Evolutionary conservation across 2,888 invertebrate species (phyloP).

Genomic region (Alviniconcha strummeri): DNA sequence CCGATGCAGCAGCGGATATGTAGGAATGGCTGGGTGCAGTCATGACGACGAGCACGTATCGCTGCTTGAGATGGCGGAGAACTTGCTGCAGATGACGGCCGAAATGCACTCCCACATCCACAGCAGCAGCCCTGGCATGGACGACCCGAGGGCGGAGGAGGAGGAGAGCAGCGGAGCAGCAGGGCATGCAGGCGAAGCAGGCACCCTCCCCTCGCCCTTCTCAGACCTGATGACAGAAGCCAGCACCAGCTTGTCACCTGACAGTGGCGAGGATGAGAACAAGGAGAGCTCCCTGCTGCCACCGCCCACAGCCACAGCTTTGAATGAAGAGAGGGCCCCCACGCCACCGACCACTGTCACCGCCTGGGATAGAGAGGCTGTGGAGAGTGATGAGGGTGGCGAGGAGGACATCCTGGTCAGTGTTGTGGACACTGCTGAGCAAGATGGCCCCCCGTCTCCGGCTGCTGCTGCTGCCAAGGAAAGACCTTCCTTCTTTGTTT

Average conservation of each 20-base stretch:
- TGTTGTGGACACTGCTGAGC: slow-evolving; percentile 5
- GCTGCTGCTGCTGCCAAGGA: not conserved
- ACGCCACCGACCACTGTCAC: too few species aligned
- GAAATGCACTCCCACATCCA: slow-evolving; percentile 49
- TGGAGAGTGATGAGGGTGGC: not conserved
- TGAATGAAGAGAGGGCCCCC: not conserved
- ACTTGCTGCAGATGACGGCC: slow-evolving; percentile 56
- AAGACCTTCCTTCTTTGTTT: slow-evolving; percentile 31
- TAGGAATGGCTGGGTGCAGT: not conserved
- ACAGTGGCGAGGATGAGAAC: too few species aligned
- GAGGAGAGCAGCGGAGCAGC: too few species aligned
- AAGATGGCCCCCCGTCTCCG: too few species aligned
- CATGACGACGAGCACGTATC: slow-evolving; percentile 40
- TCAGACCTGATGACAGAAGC: not conserved
- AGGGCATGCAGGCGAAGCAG: not conserved
- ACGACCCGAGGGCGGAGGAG: not conserved
- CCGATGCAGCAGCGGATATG: not conserved
- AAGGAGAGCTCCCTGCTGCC: too few species aligned
- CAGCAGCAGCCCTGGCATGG: not conserved
- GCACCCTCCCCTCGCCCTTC: not conserved
- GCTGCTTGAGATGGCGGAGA: slow-evolving; percentile 59
- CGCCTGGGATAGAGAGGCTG: not conserved
- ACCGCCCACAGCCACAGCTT: too few species aligned
- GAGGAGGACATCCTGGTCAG: slow-evolving; percentile 18
- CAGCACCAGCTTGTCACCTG: not conserved